Conservation (phyloP, 92 coral and sea anemone genomes). For the Umimayanthus kanabou region DNA sequence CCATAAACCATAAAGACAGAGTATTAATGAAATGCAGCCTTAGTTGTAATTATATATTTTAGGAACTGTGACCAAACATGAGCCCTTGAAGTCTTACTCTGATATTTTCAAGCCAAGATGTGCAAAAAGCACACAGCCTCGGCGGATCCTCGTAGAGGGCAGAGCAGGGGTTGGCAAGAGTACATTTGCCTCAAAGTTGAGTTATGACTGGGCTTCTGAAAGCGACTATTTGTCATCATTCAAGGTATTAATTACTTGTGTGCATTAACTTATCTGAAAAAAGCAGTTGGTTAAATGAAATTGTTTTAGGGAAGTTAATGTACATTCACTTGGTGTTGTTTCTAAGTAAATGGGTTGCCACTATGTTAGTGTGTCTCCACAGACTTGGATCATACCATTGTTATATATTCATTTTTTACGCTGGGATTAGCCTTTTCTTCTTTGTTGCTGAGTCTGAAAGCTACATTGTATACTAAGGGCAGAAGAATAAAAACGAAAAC, state of each 20-base stretch:
- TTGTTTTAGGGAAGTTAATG: too few relatives aligned
- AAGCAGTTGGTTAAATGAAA: too few relatives aligned
- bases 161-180: constrained; percentile 88
- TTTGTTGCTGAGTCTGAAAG: too few relatives aligned
- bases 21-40: neutral
- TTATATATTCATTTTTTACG: too few relatives aligned
- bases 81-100: constrained; percentile 62
- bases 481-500: too few relatives aligned
- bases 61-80: constrained; percentile 45
- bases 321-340: too few relatives aligned
- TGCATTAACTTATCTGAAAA: too few relatives aligned
- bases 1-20: neutral
- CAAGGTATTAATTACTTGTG: constrained; percentile 4
- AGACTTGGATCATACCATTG: too few relatives aligned
- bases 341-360: too few relatives aligned
- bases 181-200: constrained; percentile 66
- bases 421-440: too few relatives aligned
- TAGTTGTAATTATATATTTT: neutral
- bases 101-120: constrained; percentile 59
- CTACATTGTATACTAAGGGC: too few relatives aligned
- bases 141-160: constrained; percentile 76
- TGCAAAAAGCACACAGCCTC: constrained; percentile 49
- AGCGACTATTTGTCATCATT: constrained; percentile 55
- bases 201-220: constrained; percentile 81
- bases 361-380: too few relatives aligned